Conservation (phyloP, 1,140 invertebrate genomes). For the Bacillus rossius region DNA sequence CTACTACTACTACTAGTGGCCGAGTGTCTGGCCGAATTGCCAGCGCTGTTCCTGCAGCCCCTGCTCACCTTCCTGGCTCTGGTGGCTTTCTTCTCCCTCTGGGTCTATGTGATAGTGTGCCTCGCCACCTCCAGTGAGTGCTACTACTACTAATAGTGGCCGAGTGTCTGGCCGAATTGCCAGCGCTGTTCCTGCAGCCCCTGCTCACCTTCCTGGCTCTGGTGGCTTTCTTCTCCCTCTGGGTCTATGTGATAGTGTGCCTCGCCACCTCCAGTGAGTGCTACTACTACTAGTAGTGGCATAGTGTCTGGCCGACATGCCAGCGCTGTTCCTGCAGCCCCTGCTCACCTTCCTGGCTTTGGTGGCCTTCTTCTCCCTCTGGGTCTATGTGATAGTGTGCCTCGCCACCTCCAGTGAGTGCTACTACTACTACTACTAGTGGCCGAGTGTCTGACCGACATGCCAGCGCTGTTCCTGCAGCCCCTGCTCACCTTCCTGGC, state of each 20-base stretch:
- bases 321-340: constrained; percentile 82
- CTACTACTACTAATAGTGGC: too few relatives aligned
- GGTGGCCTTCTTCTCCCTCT: constrained; percentile 74
- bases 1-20: too few relatives aligned
- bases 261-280: constrained; percentile 64
- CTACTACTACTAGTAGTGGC: too few relatives aligned
- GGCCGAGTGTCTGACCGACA: too few relatives aligned
- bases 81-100: constrained; percentile 74
- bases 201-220: constrained; percentile 77
- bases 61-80: constrained; percentile 77
- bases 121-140: constrained; percentile 64
- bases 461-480: constrained; percentile 83
- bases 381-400: constrained; percentile 71
- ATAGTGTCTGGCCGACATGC: too few relatives aligned
- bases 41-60: constrained; percentile 82
- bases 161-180: too few relatives aligned
- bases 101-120: constrained; percentile 71
- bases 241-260: constrained; percentile 71
- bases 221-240: constrained; percentile 74
- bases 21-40: too few relatives aligned
- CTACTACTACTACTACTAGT: too few relatives aligned
- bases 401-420: constrained; percentile 64
- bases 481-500: constrained; percentile 80
- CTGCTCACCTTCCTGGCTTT: constrained; percentile 77
- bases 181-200: constrained; percentile 82